Evolutionary conservation across 2,888 invertebrate genomes (phyloP), one percentile per base, ranked within the genome.

Genomic region (Dolichopus griseipennis): DNA sequence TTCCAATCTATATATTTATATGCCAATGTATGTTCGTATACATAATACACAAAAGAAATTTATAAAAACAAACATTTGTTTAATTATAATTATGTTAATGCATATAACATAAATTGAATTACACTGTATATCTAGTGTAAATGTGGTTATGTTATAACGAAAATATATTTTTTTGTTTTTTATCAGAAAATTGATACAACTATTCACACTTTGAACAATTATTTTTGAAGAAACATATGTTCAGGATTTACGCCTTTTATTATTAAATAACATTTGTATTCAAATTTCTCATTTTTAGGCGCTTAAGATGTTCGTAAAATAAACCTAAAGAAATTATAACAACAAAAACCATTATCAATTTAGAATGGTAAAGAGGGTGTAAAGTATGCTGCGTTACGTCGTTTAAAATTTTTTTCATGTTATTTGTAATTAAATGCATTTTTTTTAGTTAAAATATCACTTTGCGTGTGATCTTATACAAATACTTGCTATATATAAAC

Each of bases 221-320:
- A 18, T 18, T 18, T 52, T n/a, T 52, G 2, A 52, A 52, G n/a
- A 52, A 52, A 52, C 52, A 52, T 52, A 52, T 52, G 52, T 52
- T 52, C 52, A 52, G 52, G 52, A 52, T 52, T 52, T 52, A 52
- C 52, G 52, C 52, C 52, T 52, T 52, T 52, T 52, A 52, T 52
- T n/a, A 2, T 52, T 52, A 52, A 52, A 52, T 6, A 18, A 52
- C 9, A 52, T 52, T 52, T 9, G 18, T 52, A 52, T 52, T 52
- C 52, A 52, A 52, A 52, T 52, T 52, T 52, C 52, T 52, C 52
- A 52, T n/a, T 52, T 52, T 52, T 52, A 52, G 52, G 52, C 52
- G 52, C 52, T 52, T 12, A 52, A 15, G 52, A 52, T 52, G 52
- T 52, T 52, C 37, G 2, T 52, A 52, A 52, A 4, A 52, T 52